Evolutionary conservation across 2,888 invertebrate species (phyloP).

Genomic region (Hoplodrina blanda): DNA sequence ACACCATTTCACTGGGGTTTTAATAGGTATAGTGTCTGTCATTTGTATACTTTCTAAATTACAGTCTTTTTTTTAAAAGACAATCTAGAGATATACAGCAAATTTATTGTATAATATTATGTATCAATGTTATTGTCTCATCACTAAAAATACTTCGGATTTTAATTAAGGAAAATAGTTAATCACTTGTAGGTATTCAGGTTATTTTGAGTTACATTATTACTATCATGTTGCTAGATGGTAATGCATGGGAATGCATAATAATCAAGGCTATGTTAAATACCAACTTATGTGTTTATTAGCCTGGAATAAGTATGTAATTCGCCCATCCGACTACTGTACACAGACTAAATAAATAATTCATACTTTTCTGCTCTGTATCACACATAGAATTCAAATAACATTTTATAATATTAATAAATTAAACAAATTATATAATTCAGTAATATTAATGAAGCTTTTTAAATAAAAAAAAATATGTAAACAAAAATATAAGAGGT

Average conservation of each 20-base stretch:
- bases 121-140: constrained; percentile 1
- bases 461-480: neutral
- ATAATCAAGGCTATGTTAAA: constrained; percentile 18
- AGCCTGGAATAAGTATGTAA: constrained; percentile 6
- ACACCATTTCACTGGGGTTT: constrained; percentile 1
- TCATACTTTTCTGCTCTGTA: constrained; percentile 41
- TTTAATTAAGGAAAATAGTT: constrained; percentile 39
- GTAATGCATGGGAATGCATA: constrained; percentile 41
- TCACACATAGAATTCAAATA: constrained; percentile 24
- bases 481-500: neutral
- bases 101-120: no score
- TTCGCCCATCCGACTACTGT: constrained; percentile 25
- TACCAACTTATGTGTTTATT: neutral
- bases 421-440: constrained; percentile 20
- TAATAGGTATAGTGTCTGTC: constrained; percentile 1
- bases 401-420: constrained; percentile 6
- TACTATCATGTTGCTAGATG: constrained; percentile 15
- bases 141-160: constrained; percentile 7
- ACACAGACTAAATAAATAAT: constrained; percentile 44
- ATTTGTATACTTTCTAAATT: neutral
- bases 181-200: neutral
- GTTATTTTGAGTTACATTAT: neutral
- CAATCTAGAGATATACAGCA: no score
- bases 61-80: neutral
- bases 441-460: neutral